Evolutionary conservation across 2,797 vertebrate genomes (phyloP).

Genomic region (Botia almorhae): DNA sequence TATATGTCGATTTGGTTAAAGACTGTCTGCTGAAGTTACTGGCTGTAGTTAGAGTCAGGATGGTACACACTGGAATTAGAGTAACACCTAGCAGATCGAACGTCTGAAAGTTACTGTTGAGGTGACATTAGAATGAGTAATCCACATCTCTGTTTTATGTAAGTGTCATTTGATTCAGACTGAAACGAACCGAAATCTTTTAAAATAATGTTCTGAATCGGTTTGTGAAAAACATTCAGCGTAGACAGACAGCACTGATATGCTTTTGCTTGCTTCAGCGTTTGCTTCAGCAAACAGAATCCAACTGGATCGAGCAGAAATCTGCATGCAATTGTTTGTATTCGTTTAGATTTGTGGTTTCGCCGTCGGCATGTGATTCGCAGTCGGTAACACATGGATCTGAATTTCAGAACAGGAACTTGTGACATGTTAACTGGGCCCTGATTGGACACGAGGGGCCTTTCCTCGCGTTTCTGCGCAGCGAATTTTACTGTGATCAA

Average conservation of each 20-base stretch:
- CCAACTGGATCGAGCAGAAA: not conserved
- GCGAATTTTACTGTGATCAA: too few relatives aligned
- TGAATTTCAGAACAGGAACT: conserved; percentile 21
- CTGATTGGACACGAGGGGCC: not conserved
- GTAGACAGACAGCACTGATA: conserved; percentile 36
- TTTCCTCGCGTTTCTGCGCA: not conserved
- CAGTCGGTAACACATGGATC: not conserved
- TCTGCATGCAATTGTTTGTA: not conserved
- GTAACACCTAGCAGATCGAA: not conserved
- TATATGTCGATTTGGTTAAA: not conserved
- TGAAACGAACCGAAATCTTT: conserved; percentile 50
- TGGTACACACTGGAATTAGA: conserved; percentile 40
- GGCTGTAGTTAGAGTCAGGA: conserved; percentile 14
- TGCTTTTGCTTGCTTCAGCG: not conserved
- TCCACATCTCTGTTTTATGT: not conserved
- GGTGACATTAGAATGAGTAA: conserved; percentile 9
- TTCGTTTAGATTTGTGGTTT: not conserved
- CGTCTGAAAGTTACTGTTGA: not conserved
- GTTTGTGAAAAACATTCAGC: conserved; percentile 19
- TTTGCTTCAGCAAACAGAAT: not conserved
- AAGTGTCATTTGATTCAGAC: not conserved
- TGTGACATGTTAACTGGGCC: not conserved
- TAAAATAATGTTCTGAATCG: conserved; percentile 6
- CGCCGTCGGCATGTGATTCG: not conserved
- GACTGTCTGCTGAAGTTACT: not conserved